Percentiles rank a stretch among this genome's conserved stretches.
Evolutionary conservation across 2,113 vertebrate genomes (phyloP).

Genomic region (Pungitius pungitius): DNA sequence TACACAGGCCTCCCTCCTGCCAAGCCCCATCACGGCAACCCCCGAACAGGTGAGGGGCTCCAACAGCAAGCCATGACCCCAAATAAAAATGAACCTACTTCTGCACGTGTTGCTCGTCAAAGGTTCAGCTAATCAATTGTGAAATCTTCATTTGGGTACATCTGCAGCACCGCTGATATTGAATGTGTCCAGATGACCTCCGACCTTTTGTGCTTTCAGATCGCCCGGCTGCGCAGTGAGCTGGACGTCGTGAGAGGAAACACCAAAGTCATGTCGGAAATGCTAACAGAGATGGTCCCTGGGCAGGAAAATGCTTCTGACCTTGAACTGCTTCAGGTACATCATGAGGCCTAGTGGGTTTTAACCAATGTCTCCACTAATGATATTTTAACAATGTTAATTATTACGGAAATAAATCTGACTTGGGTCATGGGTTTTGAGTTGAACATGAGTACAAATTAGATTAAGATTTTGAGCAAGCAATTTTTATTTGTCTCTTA

Average conservation of each 20-base stretch:
- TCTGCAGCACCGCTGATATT: background rate
- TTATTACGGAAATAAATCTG: background rate
- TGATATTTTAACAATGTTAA: background rate
- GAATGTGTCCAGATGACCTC: conserved; percentile 12
- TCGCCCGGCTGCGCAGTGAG: conserved; percentile 93
- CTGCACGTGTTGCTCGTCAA: background rate
- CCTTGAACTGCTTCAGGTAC: conserved; percentile 93
- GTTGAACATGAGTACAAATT: background rate
- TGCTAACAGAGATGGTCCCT: conserved; percentile 97
- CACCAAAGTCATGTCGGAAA: conserved; percentile 98
- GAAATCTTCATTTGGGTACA: background rate
- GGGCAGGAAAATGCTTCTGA: conserved; percentile 94
- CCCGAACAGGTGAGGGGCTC: conserved; percentile 88
- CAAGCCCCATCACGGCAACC: conserved; percentile 88
- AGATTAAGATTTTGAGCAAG: background rate
- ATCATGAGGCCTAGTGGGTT: background rate
- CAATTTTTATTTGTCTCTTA: background rate
- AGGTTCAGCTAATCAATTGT: background rate
- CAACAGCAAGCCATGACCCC: background rate
- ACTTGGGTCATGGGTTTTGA: background rate
- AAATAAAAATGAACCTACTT: background rate
- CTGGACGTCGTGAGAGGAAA: conserved; percentile 96
- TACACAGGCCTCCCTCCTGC: conserved; percentile 67
- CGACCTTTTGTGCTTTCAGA: conserved; percentile 74
- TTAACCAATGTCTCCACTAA: background rate